phyloP scores from a whole-genome alignment of 2,113 vertebrate species.

The Corythaixoides concolor region DNA sequence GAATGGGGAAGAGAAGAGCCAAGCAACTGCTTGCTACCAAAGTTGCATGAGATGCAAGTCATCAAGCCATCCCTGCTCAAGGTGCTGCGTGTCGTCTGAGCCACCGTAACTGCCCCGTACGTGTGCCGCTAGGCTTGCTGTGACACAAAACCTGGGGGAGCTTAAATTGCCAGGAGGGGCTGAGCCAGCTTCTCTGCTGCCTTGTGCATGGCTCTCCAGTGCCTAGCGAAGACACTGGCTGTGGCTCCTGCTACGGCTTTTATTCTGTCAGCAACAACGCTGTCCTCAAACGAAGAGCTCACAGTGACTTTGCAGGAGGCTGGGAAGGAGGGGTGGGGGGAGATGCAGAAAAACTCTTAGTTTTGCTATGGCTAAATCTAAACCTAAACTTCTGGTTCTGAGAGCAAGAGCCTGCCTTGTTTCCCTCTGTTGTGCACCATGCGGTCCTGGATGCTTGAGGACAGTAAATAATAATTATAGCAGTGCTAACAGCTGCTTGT shows the following conservation, averaged over 20 bases:
- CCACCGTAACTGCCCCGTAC: background rate
- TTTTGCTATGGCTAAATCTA: background rate
- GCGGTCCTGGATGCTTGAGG: background rate
- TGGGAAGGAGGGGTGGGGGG: no score
- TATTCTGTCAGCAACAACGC: background rate
- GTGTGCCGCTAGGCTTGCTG: background rate
- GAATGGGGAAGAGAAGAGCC: background rate
- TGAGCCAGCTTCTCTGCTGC: background rate
- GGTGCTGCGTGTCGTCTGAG: background rate
- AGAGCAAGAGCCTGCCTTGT: background rate
- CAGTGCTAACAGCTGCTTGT: background rate
- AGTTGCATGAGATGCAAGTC: background rate
- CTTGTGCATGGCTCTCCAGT: background rate
- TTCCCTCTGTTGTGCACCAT: background rate
- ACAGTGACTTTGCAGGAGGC: background rate
- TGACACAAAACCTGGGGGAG: fast-evolving
- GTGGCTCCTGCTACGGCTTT: background rate
- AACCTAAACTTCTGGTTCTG: background rate
- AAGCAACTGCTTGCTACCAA: background rate
- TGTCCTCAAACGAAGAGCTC: background rate
- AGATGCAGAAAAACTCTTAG: background rate
- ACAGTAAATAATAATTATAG: background rate
- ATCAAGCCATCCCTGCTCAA: background rate
- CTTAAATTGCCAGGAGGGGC: background rate
- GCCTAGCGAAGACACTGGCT: background rate